Percentiles rank a stretch among this genome's conserved stretches.
phyloP scores from a whole-genome alignment of 2,888 invertebrate species.

The Ophion ventricosus region DNA sequence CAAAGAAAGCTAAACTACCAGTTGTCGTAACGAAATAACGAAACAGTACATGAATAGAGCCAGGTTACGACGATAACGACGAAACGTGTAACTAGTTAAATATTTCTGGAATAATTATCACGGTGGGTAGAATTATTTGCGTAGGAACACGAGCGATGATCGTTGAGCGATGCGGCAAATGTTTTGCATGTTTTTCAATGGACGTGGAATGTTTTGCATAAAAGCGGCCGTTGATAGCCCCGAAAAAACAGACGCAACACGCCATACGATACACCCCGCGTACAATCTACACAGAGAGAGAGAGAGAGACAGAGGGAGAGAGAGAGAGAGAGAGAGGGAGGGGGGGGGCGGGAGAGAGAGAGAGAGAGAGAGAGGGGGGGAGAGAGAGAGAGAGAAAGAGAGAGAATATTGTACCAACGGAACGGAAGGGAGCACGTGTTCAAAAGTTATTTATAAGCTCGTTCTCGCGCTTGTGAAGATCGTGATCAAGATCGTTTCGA shows the following conservation, averaged over 20 bases:
- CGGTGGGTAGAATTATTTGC: background rate
- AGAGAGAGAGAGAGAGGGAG: too few relatives aligned
- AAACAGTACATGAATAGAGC: background rate
- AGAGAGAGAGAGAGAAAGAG: background rate
- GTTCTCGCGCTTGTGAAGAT: slow-evolving; percentile 12
- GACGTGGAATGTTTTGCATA: background rate
- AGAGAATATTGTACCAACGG: slow-evolving; percentile 45
- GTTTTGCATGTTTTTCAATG: background rate
- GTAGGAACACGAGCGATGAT: background rate
- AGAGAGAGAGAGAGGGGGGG: background rate
- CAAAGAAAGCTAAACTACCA: background rate
- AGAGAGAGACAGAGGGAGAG: slow-evolving; percentile 22
- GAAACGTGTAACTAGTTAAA: background rate
- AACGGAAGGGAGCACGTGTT: slow-evolving; percentile 47
- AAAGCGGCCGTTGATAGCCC: background rate
- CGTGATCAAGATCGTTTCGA: slow-evolving; percentile 38
- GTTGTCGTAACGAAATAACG: background rate
- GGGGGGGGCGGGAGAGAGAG: too few relatives aligned
- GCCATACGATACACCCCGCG: background rate
- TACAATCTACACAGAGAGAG: background rate
- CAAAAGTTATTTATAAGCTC: slow-evolving; percentile 58
- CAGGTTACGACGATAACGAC: background rate
- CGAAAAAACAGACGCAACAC: background rate
- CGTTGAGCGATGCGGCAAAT: background rate
- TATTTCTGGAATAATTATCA: background rate